Base-by-base conservation (phyloP, 1,140 invertebrate genomes). In the Leptopilina boulardi region DNA sequence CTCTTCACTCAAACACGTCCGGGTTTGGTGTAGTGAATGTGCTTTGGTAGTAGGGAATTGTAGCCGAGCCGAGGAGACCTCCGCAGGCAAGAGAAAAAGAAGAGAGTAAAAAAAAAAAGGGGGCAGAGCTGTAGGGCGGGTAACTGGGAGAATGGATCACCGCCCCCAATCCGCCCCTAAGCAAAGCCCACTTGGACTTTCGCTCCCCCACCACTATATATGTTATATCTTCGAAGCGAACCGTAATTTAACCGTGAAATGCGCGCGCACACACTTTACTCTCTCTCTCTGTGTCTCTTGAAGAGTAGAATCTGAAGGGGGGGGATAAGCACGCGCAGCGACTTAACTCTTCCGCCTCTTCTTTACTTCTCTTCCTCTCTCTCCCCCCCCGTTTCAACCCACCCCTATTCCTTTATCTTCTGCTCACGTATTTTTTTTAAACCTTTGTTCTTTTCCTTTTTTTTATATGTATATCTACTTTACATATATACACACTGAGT, bases 101-200 rank as follows among this genome's bases (percentile, higher is more conserved):
- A n/a, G n/a, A n/a, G n/a, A n/a, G n/a, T n/a, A n/a, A n/a, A n/a
- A n/a, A n/a, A n/a, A 89, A 89, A 51, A 90, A 89, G 85, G 87
- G 88, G 88, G 89, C 87, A 59, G 89, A 83, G 73, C 85, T 71
- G 59, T 74, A 56, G 74, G 79, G 90, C 89, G 88, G 89, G 86
- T 18, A 80, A 79, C 72, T 74, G 71, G 41, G 70, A 74, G 82
- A 84, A 84, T 81, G 76, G 75, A 89, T 89, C 74, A 15, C 83
- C 90, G 90, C 90, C 90, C n/a, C 86, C 85, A 80, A 81, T 78
- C 85, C 89, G 88, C 88, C 85, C 80, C 80, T 80, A 71, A 80
- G 82, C 77, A 71, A 79, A 83, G 73, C 81, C 81, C 81, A 80
- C 79, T 79, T 79, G 70, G 73, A 51, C 79, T 79, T 10, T 70